Conservation (phyloP, 2,797 vertebrate species). For the Argya squamiceps region DNA sequence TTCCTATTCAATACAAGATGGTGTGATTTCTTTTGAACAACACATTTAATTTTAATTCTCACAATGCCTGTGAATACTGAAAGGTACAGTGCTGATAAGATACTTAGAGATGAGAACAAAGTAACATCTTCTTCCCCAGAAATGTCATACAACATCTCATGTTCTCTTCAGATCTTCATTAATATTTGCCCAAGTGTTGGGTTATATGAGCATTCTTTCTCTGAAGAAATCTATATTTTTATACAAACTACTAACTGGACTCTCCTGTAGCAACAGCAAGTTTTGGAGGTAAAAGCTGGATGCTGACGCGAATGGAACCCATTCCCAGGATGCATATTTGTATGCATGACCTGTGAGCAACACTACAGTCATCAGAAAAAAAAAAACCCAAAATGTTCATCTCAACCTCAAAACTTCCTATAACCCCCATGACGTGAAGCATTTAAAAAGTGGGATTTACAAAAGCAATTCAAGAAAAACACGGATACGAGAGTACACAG, state of each 20-base stretch:
- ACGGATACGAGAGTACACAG: background rate
- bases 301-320: background rate
- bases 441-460: background rate
- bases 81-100: background rate
- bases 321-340: background rate
- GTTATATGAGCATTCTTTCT: background rate
- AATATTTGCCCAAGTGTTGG: background rate
- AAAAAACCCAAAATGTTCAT: accelerated
- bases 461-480: background rate
- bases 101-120: background rate
- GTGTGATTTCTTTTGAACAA: background rate
- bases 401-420: background rate
- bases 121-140: background rate
- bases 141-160: background rate
- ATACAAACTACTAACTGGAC: background rate
- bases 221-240: background rate
- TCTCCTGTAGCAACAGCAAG: background rate
- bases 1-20: background rate
- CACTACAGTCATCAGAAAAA: background rate
- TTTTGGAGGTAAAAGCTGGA: background rate
- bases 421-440: accelerated
- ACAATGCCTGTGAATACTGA: background rate
- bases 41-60: background rate
- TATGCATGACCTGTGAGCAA: background rate
- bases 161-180: background rate